Conservation (phyloP, 2,113 vertebrate species). For the Ammodytes marinus region DNA sequence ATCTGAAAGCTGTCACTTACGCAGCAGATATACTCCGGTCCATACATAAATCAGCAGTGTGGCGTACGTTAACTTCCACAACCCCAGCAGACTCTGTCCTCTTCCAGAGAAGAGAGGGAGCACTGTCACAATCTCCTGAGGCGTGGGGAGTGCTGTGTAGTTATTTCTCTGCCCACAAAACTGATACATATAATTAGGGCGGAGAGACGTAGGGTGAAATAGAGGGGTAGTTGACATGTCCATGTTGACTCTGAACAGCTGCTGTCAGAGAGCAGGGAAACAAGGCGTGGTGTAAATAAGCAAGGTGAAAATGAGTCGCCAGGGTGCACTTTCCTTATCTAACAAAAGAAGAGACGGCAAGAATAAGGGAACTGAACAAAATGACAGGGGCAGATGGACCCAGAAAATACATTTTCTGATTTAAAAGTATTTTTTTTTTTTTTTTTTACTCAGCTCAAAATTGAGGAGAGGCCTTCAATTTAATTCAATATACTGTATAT, state of each 20-base stretch:
- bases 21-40: conserved; percentile 13
- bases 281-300: conserved; percentile 62
- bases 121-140: conserved; percentile 45
- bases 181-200: conserved; percentile 71
- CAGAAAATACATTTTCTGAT: background rate
- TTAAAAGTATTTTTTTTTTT: conserved; percentile 13
- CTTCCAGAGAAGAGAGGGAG: conserved; percentile 40
- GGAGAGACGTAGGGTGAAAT: conserved; percentile 54
- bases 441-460: no score
- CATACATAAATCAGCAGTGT: conserved; percentile 17
- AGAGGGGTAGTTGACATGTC: conserved; percentile 61
- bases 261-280: conserved; percentile 69
- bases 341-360: conserved; percentile 4
- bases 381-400: background rate
- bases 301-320: conserved; percentile 46
- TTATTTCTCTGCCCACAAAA: conserved; percentile 61
- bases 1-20: conserved; percentile 33
- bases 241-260: conserved; percentile 64
- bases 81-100: conserved; percentile 12
- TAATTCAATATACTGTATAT: no score
- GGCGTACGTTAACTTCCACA: conserved; percentile 39
- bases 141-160: conserved; percentile 42
- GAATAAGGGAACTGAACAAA: conserved; percentile 10
- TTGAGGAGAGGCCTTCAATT: no score
- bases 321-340: conserved; percentile 25